phyloP scores from a whole-genome alignment of 2,888 invertebrate genomes.

The Melieria picta region DNA sequence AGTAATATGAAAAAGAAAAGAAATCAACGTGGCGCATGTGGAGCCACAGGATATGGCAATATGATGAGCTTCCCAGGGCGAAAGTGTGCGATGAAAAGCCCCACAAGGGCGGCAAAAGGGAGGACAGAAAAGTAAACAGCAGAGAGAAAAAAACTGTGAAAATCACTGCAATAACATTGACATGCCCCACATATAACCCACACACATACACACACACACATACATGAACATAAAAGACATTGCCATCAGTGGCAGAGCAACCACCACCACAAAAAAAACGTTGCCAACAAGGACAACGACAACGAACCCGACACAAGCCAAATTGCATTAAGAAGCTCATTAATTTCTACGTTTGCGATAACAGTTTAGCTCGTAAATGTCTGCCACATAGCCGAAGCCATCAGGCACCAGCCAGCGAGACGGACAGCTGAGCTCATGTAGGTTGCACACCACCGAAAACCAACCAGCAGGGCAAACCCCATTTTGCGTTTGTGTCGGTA shows the following conservation, averaged over 20 bases:
- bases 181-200: constrained; percentile 21
- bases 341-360: constrained; percentile 44
- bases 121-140: constrained; percentile 9
- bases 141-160: constrained; percentile 23
- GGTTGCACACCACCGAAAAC: too few relatives aligned
- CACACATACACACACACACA: not conserved
- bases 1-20: constrained; percentile 3
- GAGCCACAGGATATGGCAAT: constrained; percentile 57
- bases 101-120: constrained; percentile 32
- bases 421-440: too few relatives aligned
- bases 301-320: constrained; percentile 34
- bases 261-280: not conserved
- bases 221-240: not conserved
- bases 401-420: too few relatives aligned
- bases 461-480: too few relatives aligned
- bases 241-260: not conserved
- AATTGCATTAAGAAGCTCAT: constrained; percentile 44
- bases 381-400: constrained; percentile 15
- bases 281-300: constrained; percentile 10
- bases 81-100: constrained; percentile 25
- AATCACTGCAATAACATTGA: constrained; percentile 45
- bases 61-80: constrained; percentile 56
- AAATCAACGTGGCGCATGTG: constrained; percentile 8
- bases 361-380: constrained; percentile 41
- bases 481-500: not conserved